These are phyloP conservation scores for Hylia prasina DNA, from an alignment of 2,113 vertebrate species.

Conservation along the genomic window DNA sequence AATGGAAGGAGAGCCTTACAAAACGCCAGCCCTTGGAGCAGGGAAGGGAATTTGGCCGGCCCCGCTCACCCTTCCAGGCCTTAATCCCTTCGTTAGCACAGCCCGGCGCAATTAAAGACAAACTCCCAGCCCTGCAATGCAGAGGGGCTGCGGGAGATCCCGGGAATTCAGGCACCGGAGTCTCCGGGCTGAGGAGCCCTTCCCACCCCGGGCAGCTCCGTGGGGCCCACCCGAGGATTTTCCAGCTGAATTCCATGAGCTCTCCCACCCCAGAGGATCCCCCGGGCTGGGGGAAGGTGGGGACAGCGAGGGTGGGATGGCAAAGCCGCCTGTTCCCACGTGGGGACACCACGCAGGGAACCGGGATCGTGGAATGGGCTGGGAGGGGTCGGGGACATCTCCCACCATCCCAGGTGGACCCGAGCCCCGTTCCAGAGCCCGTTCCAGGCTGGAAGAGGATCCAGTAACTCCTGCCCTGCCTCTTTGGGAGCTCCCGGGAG, in stretches of 20 bases:
- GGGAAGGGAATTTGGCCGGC: not conserved
- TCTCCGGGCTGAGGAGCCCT: not conserved
- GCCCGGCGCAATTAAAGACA: not conserved
- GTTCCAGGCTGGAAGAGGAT: not conserved
- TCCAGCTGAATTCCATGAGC: not conserved
- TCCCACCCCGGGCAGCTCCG: fast-evolving
- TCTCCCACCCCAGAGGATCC: not conserved
- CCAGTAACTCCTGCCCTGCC: not conserved
- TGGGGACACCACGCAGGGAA: fast-evolving
- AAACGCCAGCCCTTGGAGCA: not conserved
- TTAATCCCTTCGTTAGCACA: slow-evolving; percentile 36
- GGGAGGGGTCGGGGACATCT: not conserved
- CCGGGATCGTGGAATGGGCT: fast-evolving
- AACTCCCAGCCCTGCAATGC: slow-evolving; percentile 35
- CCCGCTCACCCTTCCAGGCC: not conserved
- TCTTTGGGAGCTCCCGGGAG: not conserved
- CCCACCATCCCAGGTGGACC: fast-evolving
- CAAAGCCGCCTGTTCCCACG: not conserved
- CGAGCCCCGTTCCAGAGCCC: not conserved
- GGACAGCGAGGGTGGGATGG: fast-evolving
- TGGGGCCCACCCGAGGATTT: not conserved
- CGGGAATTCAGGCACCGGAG: not conserved
- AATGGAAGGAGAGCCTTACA: not conserved
- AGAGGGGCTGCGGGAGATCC: not conserved
- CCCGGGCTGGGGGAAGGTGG: fast-evolving